Percentiles rank a stretch among this genome's conserved stretches.
Conservation (phyloP, 2,797 vertebrate species). For the Gila robusta region DNA sequence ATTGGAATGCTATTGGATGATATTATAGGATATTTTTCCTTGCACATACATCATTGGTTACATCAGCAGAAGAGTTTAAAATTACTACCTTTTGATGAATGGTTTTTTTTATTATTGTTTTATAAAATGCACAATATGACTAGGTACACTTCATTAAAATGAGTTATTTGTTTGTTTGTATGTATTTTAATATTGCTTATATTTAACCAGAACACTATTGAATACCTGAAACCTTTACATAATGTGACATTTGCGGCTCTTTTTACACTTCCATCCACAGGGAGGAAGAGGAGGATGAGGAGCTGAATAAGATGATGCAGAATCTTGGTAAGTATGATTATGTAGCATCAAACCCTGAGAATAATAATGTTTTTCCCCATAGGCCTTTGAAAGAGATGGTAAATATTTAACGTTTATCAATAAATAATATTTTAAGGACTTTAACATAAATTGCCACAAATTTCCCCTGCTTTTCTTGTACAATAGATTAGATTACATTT, state of each 20-base stretch:
- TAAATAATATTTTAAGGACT: not conserved
- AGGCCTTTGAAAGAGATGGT: not conserved
- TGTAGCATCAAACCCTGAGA: not conserved
- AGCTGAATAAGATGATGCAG: slow-evolving; percentile 88
- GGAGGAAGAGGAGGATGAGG: slow-evolving; percentile 91
- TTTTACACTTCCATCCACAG: slow-evolving; percentile 71
- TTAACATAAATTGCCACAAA: not conserved
- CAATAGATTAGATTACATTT: slow-evolving; percentile 20
- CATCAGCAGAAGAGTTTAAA: not conserved
- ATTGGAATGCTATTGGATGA: not conserved
- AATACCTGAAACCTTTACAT: not conserved
- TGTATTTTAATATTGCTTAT: no score
- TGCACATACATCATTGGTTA: not conserved
- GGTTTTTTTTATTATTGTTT: no score
- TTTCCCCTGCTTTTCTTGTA: not conserved
- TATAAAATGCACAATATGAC: not conserved
- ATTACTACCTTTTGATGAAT: not conserved
- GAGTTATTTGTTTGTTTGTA: no score
- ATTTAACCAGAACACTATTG: not conserved
- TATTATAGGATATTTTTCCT: not conserved
- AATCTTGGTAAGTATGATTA: slow-evolving; percentile 81
- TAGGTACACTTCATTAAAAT: not conserved
- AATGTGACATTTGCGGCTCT: not conserved
- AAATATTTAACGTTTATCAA: not conserved
- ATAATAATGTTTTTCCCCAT: not conserved